A percentile compares a stretch with the other conserved stretches of the same genome.
Conservation (phyloP, 2,113 vertebrate genomes). For the Serinus canaria region DNA sequence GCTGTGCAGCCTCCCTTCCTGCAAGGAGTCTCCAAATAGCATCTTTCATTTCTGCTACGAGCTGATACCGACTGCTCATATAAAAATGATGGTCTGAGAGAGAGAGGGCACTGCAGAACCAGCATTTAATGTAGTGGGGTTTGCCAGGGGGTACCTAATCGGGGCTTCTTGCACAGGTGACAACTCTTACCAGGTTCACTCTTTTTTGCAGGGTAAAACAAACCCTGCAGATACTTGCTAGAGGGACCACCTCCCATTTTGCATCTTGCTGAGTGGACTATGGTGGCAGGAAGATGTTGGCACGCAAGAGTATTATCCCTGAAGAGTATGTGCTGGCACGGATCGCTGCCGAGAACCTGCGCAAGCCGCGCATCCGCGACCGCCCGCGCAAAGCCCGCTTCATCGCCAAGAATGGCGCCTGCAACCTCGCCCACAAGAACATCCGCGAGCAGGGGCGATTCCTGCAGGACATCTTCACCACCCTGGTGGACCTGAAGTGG, state of each 20-base stretch:
- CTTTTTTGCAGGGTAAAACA: background rate
- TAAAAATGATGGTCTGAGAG: background rate
- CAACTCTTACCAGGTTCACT: background rate
- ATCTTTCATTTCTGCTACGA: rapidly evolving
- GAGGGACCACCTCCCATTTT: background rate
- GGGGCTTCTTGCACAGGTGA: background rate
- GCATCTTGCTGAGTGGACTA: constrained; percentile 22
- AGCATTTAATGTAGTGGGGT: background rate
- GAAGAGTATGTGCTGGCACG: constrained; percentile 94
- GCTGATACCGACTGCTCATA: background rate
- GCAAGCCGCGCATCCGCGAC: constrained; percentile 91
- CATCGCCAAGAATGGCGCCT: constrained; percentile 96
- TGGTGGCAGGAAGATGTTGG: constrained; percentile 83
- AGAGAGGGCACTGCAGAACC: background rate
- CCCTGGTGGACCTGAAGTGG: constrained; percentile 97
- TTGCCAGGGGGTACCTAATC: background rate
- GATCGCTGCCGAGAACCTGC: constrained; percentile 86
- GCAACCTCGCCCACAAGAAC: constrained; percentile 98
- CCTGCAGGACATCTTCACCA: constrained; percentile 98
- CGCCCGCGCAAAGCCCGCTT: constrained; percentile 92
- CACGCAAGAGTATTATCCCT: constrained; percentile 96
- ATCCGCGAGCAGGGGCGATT: constrained; percentile 97
- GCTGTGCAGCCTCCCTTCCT: background rate
- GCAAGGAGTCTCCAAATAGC: background rate
- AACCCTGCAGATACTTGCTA: background rate